Base-by-base conservation (phyloP, 2,888 invertebrate species). In the Litoditis marina region DNA sequence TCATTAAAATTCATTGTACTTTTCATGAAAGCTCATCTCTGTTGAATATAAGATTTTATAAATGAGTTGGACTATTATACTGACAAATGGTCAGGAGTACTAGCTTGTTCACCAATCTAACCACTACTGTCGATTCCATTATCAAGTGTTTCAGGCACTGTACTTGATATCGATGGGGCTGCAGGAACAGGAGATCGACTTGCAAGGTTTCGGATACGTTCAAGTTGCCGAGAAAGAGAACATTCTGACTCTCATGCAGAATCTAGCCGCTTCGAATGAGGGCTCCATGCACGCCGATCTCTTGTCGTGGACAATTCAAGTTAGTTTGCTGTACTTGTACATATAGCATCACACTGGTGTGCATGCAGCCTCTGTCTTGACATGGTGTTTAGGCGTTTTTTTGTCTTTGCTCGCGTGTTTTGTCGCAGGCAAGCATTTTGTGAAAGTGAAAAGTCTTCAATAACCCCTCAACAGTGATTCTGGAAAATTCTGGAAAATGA, bases 121-220 rank as follows among this genome's bases (percentile, higher is more conserved):
- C 32, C 16, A 32, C 30, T 11, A n/a, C n/a, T n/a, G n/a, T n/a
- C n/a, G 30, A 49, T 5, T 28, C n/a, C 42, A n/a, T n/a, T n/a
- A n/a, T n/a, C n/a, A n/a, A n/a, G n/a, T n/a, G n/a, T 60, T 44
- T 30, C 36, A 69, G 65, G 63, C 63, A 2, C 65, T 81, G 3
- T 79, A 72, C 63, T 56, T 82, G 3, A 66, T 78, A 32, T 80
- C 76, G 32, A 75, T 80, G 63, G 79, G 69, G 0, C 57, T 81
- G 22, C 76, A 77, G 57, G 80, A 80, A 51, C 77, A 80, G 36
- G 65, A 69, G 56, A 50, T 51, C 19, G 42, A 62, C 36, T 51
- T 60, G 11, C 32, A 52, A 27, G 31, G 61, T 1, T 79, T 80
- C 42, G 71, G 69, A 44, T 81, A 78, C 53, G 52, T 77, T 7